phyloP scores from a whole-genome alignment of 2,888 invertebrate genomes.

The Dorcus parallelipipedus region DNA sequence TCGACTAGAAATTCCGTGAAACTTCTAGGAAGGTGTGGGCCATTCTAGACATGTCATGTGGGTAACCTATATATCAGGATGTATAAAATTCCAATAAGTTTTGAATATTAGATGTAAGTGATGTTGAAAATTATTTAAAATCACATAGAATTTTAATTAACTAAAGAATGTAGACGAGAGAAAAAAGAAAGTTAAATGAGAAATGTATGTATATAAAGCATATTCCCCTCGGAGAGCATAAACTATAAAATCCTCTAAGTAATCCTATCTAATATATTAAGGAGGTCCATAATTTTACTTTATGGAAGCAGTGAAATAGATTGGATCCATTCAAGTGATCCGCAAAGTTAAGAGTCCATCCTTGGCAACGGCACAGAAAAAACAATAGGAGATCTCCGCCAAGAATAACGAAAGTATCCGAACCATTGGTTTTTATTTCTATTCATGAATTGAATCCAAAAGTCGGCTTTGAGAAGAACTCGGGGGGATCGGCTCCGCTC shows the following conservation, averaged over 20 bases:
- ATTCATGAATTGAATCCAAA: constrained; percentile 44
- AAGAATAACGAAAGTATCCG: constrained; percentile 37
- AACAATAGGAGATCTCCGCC: constrained; percentile 11
- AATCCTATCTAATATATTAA: constrained; percentile 43
- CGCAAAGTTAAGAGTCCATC: constrained; percentile 42
- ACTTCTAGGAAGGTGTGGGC: no score
- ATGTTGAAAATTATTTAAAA: no score
- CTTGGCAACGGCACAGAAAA: constrained; percentile 23
- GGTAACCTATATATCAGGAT: no score
- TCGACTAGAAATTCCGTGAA: no score
- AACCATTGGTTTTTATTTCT: constrained; percentile 48
- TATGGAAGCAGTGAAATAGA: constrained; percentile 42
- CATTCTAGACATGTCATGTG: no score
- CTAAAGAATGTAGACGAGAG: no score
- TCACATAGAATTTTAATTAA: no score
- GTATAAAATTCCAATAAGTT: no score
- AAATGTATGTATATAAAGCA: not conserved
- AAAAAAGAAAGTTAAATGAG: not conserved
- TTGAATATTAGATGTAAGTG: no score
- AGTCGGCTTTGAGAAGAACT: not conserved
- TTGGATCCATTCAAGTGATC: constrained; percentile 45
- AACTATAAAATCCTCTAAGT: constrained; percentile 39
- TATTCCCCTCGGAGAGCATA: constrained; percentile 7
- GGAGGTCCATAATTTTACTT: constrained; percentile 45
- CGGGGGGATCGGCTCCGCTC: not conserved